phyloP scores from a whole-genome alignment of 2,797 vertebrate genomes.

The Pogoniulus pusillus region DNA sequence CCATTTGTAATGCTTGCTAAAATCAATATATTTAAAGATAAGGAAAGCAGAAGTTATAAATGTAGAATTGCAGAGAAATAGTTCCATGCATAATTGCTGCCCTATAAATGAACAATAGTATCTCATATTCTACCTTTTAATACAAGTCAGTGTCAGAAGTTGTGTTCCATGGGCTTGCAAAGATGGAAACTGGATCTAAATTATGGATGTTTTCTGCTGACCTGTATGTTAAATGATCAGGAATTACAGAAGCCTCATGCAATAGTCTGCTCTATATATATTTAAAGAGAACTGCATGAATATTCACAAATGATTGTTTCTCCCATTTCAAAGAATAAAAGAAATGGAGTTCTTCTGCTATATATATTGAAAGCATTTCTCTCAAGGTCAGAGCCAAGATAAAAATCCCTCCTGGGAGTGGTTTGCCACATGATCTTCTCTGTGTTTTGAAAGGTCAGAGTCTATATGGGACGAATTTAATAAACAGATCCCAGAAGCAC shows the following conservation, averaged over 20 bases:
- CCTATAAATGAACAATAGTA: constrained; percentile 16
- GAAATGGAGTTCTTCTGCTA: neutral
- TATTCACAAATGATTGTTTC: constrained; percentile 12
- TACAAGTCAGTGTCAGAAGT: neutral
- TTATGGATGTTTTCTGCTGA: constrained; percentile 22
- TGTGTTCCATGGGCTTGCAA: neutral
- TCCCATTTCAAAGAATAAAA: neutral
- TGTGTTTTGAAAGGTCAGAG: constrained; percentile 60
- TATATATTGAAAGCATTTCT: neutral
- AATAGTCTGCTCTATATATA: constrained; percentile 3
- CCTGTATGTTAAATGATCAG: constrained; percentile 36
- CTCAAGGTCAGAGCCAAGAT: constrained; percentile 44
- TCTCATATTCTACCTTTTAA: neutral
- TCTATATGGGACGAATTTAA: constrained; percentile 62
- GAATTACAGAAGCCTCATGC: neutral
- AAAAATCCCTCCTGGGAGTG: constrained; percentile 40
- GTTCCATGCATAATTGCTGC: constrained; percentile 11
- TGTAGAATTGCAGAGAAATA: neutral
- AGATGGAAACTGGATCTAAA: constrained; percentile 45
- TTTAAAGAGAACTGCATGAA: constrained; percentile 11
- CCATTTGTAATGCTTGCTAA: neutral
- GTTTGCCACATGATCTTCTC: constrained; percentile 35
- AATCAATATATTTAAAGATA: neutral
- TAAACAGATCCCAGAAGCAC: constrained; percentile 47
- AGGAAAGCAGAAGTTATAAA: constrained; percentile 11